Conservation (phyloP, 2,888 invertebrate species). For the Melinopterus prodromus region DNA sequence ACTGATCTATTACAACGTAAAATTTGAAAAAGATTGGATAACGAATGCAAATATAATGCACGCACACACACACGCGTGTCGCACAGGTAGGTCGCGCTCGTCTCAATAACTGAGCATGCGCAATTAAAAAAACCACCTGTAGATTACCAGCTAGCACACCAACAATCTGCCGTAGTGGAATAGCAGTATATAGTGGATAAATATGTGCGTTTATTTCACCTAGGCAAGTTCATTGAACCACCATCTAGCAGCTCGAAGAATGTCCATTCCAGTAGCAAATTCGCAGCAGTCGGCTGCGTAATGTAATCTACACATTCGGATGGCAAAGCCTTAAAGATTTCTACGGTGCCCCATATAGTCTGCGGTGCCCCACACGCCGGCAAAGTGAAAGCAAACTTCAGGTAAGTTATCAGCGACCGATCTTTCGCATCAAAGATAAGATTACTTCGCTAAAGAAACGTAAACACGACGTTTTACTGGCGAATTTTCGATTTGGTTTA, state of each 20-base stretch:
- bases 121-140: constrained; percentile 44
- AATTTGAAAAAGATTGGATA: background rate
- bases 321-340: background rate
- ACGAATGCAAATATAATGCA: background rate
- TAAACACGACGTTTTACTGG: no score
- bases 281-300: background rate
- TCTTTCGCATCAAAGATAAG: no score
- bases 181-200: background rate
- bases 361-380: background rate
- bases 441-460: no score
- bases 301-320: background rate
- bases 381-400: background rate
- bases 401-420: background rate
- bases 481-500: no score
- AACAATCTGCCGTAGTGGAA: background rate
- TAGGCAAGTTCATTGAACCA: constrained; percentile 45
- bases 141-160: constrained; percentile 25
- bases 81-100: background rate
- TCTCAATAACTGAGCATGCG: constrained; percentile 36
- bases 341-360: background rate
- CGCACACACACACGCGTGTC: background rate
- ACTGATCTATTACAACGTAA: no score
- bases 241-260: background rate
- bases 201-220: constrained; percentile 43
- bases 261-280: background rate